These are phyloP conservation scores for Danaus chrysippus DNA, from an alignment of 2,888 invertebrate species.

Conservation along the genomic window DNA sequence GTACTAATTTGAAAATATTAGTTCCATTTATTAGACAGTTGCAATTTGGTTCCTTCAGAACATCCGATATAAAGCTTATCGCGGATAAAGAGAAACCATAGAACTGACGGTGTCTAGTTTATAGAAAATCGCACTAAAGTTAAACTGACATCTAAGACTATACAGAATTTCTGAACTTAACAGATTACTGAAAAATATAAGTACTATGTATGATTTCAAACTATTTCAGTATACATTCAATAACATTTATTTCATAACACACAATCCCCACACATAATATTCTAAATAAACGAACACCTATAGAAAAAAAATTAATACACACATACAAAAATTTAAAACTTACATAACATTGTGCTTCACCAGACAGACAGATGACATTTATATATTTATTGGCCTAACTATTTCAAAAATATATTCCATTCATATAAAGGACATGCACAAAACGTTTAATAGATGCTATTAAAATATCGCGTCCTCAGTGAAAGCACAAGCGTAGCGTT, in stretches of 20 bases:
- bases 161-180: no score
- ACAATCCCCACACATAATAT: not conserved
- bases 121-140: no score
- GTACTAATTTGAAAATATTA: no score
- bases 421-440: slow-evolving; percentile 40
- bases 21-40: no score
- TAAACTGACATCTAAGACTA: no score
- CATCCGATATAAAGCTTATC: no score
- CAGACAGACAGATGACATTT: slow-evolving; percentile 31
- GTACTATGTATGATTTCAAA: no score
- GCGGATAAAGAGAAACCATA: no score
- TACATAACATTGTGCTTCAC: slow-evolving; percentile 24
- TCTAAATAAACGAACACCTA: not conserved
- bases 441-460: slow-evolving; percentile 43
- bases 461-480: slow-evolving; percentile 41
- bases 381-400: slow-evolving; percentile 42
- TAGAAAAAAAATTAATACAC: slow-evolving; percentile 10
- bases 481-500: slow-evolving; percentile 37
- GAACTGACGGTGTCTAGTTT: no score
- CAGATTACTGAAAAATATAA: no score
- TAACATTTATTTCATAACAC: slow-evolving; percentile 2
- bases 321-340: slow-evolving; percentile 9
- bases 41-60: no score
- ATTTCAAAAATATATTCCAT: slow-evolving; percentile 69
- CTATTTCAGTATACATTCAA: no score